phyloP scores from a whole-genome alignment of 2,113 vertebrate genomes.

The Entosphenus tridentatus region DNA sequence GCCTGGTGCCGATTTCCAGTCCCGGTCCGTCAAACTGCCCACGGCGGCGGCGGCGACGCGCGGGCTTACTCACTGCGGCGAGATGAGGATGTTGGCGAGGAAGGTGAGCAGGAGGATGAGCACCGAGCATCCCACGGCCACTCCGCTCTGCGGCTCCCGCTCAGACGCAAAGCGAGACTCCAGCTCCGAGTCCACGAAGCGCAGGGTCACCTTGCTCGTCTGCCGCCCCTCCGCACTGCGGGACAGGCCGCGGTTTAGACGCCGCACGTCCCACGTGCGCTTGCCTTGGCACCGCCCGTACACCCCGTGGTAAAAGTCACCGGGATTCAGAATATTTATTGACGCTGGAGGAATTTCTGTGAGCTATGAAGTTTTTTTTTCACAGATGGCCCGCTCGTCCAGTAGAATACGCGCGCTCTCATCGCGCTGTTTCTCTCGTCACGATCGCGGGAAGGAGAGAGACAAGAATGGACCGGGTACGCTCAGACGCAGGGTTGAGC shows the following conservation, averaged over 20 bases:
- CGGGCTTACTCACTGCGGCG: neutral
- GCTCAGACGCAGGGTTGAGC: too few relatives aligned
- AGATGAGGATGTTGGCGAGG: conserved; percentile 5
- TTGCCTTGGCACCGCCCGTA: neutral
- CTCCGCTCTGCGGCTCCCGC: neutral
- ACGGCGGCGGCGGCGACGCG: too few relatives aligned
- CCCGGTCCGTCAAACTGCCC: too few relatives aligned
- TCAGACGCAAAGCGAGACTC: neutral
- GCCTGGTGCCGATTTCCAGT: too few relatives aligned
- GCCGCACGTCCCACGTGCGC: neutral
- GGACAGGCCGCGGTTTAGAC: neutral
- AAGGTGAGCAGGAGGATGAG: neutral
- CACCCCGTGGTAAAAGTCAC: neutral
- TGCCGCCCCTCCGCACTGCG: neutral
- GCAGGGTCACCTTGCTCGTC: neutral
- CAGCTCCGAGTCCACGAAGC: neutral
- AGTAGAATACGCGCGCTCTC: too few relatives aligned
- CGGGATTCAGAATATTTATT: too few relatives aligned
- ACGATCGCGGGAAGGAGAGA: too few relatives aligned
- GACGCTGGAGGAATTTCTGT: too few relatives aligned
- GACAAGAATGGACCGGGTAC: too few relatives aligned
- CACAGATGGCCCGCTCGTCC: too few relatives aligned
- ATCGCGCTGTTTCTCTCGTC: too few relatives aligned
- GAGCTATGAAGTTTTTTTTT: too few relatives aligned
- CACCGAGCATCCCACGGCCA: neutral